Base-by-base conservation (phyloP, 2,113 vertebrate genomes). In the Ptilorrhoa leucosticta region DNA sequence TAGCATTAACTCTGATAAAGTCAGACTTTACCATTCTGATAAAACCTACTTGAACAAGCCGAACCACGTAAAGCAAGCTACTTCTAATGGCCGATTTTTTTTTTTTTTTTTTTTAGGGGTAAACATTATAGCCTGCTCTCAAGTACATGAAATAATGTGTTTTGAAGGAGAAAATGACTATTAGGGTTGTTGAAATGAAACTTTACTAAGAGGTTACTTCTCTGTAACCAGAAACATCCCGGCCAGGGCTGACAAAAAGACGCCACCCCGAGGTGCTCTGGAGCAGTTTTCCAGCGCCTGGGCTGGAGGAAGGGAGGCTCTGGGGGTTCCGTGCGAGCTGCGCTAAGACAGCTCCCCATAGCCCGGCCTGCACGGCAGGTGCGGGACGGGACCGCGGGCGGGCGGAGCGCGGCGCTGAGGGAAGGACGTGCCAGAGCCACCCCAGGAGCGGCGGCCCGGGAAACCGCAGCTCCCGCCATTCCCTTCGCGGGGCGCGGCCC, bases 311-410 rank as follows among this genome's bases (percentile, higher is more conserved):
- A 12, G 31, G 3, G 4, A 4, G 24, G 76, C 51, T 26, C 2
- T 3, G 1, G 9, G 20, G 33, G 27, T 50, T 50, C 50, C 7
- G 8, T 10, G 23, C 33, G 6, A 12, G 39, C 31, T 2, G 28
- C 6, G 7, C 9, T 4, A 14, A 6, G 5, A 1, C 28, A 11
- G 30, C 44, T 7, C 15, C 61, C n/a, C 2, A 1, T 3, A 26
- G 51, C 39, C 4, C 9, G 23, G 33, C 22, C n/a, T 1, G 10
- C 31, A 7, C 0, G 39, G 39, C 37, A 11, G 3, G 5, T 30
- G 13, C 8, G 0, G 12, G 4, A 2, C 11, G 3, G 5, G 4
- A 7, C 1, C 8, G 5, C 13, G 11, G 9, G 7, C 6, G 8
- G 26, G 14, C 37, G 14, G 22, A 7, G 22, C 16, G 6, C 9